Percentiles rank a stretch among this genome's conserved stretches.
Conservation (phyloP, 2,113 vertebrate genomes). For the Gambusia affinis region DNA sequence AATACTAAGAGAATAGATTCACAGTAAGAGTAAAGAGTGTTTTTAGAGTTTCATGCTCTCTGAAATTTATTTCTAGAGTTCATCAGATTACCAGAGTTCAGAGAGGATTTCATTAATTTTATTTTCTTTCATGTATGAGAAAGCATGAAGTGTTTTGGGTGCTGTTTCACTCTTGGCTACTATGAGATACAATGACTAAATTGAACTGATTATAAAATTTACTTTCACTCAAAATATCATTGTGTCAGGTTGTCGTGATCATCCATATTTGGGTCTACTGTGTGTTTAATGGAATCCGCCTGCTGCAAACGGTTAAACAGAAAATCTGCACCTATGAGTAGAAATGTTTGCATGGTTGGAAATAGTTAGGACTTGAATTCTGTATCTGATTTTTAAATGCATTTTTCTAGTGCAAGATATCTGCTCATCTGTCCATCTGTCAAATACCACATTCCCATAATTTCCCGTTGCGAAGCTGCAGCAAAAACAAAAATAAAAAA, state of each 20-base stretch:
- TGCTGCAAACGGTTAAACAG: too few relatives aligned
- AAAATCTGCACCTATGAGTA: background rate
- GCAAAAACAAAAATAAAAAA: background rate
- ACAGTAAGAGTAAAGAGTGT: background rate
- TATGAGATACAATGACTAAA: too few relatives aligned
- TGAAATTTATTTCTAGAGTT: conserved; percentile 33
- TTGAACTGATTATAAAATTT: too few relatives aligned
- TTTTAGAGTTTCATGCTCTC: background rate
- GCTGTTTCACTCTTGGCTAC: too few relatives aligned
- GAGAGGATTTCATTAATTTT: conserved; percentile 34
- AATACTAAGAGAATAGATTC: conserved; percentile 7
- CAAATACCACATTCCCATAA: background rate
- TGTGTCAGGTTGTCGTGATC: too few relatives aligned
- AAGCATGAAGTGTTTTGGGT: conserved; percentile 6
- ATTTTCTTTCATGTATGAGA: conserved; percentile 20
- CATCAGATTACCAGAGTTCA: conserved; percentile 33
- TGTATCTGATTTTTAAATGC: too few relatives aligned
- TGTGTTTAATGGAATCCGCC: too few relatives aligned
- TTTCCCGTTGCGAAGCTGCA: background rate
- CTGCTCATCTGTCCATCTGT: too few relatives aligned
- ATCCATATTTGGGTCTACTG: too few relatives aligned
- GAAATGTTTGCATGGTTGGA: background rate
- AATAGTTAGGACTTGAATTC: conserved; percentile 3
- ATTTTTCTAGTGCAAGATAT: too few relatives aligned
- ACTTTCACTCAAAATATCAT: too few relatives aligned